Evolutionary conservation across 2,797 vertebrate species (phyloP).

Genomic region (Amblyopsis hoosieri): DNA sequence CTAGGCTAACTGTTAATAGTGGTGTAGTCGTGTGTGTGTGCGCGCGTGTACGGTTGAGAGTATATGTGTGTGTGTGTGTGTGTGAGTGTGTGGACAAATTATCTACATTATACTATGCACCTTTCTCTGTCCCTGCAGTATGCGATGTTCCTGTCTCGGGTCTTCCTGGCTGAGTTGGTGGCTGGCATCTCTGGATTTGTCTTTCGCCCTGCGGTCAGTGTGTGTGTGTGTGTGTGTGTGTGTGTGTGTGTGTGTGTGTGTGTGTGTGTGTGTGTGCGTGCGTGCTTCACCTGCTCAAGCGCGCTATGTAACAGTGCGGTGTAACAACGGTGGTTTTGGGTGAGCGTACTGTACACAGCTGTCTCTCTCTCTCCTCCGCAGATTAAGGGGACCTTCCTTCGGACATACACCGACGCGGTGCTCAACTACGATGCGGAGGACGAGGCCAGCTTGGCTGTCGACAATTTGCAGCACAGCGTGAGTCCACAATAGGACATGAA

Average conservation of each 20-base stretch:
- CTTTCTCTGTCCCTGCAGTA: constrained; percentile 80
- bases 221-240: constrained; percentile 67
- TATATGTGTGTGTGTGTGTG: background rate
- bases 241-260: constrained; percentile 64
- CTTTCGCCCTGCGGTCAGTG: constrained; percentile 95
- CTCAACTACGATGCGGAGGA: constrained; percentile 92
- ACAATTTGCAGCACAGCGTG: constrained; percentile 92
- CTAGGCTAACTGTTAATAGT: constrained; percentile 31
- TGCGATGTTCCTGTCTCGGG: constrained; percentile 97
- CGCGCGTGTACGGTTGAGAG: background rate
- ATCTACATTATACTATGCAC: background rate
- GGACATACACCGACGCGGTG: constrained; percentile 94
- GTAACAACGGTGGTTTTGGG: background rate
- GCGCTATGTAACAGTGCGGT: background rate
- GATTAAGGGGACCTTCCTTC: constrained; percentile 96
- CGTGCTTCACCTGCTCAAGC: background rate
- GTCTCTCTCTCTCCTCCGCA: constrained; percentile 51
- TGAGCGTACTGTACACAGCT: background rate
- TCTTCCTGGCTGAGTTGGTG: constrained; percentile 96
- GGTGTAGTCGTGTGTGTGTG: background rate
- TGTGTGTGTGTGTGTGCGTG: constrained; percentile 73
- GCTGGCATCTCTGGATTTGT: constrained; percentile 98
- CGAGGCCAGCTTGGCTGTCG: constrained; percentile 91
- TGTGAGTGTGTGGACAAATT: background rate
- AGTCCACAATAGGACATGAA: constrained; percentile 50